Evolutionary conservation across 2,888 invertebrate species (phyloP).

Genomic region (Acrobasis suavella): DNA sequence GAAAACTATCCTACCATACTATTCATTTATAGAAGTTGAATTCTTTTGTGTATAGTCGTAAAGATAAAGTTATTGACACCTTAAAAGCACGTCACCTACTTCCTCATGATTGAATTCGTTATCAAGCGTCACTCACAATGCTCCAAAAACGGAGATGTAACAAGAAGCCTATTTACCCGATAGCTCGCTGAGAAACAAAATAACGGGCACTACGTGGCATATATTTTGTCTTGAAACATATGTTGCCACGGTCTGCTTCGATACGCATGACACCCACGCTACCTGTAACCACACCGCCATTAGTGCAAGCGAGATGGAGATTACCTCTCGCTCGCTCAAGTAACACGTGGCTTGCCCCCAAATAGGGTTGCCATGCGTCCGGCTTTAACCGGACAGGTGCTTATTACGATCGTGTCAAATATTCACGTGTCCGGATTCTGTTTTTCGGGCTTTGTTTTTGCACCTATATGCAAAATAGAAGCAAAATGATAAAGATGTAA

Average conservation of each 20-base stretch:
- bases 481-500: no score
- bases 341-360: conserved; percentile 48
- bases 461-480: no score
- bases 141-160: conserved; percentile 54
- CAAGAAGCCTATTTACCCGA: conserved; percentile 51
- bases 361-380: no score
- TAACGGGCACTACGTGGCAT: conserved; percentile 46
- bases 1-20: no score
- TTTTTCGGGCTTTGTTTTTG: no score
- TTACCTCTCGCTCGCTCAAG: conserved; percentile 31
- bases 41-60: not conserved
- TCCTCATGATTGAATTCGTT: conserved; percentile 62
- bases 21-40: no score
- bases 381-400: no score
- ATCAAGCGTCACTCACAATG: conserved; percentile 51
- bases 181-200: conserved; percentile 55
- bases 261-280: conserved; percentile 41
- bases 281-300: conserved; percentile 48
- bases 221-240: conserved; percentile 49
- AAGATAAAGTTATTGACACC: conserved; percentile 20
- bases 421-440: no score
- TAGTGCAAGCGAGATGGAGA: conserved; percentile 43
- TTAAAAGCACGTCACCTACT: conserved; percentile 40
- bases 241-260: conserved; percentile 40
- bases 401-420: no score